Evolutionary conservation across 2,113 vertebrate genomes (phyloP), one percentile per base, ranked within the genome.

Genomic region (Pachypanchax playfairii): DNA sequence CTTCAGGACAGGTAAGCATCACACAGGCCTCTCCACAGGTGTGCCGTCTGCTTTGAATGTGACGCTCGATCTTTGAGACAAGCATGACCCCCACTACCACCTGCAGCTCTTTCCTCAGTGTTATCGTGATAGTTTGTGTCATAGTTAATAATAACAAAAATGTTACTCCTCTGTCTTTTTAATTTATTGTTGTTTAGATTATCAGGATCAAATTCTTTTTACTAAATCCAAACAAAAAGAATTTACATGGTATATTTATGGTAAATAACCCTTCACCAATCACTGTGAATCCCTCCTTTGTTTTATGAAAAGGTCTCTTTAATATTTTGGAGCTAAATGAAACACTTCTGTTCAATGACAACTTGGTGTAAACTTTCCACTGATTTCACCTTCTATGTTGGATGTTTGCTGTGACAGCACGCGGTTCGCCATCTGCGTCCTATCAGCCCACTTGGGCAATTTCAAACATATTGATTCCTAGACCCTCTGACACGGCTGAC

Each of bases 1-100:
- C 70, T 80, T 77, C 54, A 70, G 75, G 65, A 79, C 89, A 91
- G 90, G 91, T 92, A 90, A 84, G 88, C 17, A 61, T 66, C 44
- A 53, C 18, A 22, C 6, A 18, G 69, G 56, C 59, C 57, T 77
- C 67, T 74, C 73, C 71, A 48, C 49, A 80, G 71, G 68, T 78
- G 73, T 62, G 58, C 63, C 74, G 56, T 80, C 33, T 29, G 4
- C 6, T 15, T 68, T 35, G 62, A 46, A 53, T 5, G 5, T 48
- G 46, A 55, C 56, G 55, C 43, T 73, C 47, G 8, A 44, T 36
- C 57, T 78, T 68, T 56, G 26, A 63, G 25, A 55, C 53, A 56
- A 70, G 49, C 65, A 35, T 64, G 60, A 39, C 42, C 73, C 41
- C 39, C 26, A 14, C 36, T 2, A 25, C 41, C 59, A 31, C 54